Conservation (phyloP, 1,140 invertebrate genomes). For the Drosophila takahashii region DNA sequence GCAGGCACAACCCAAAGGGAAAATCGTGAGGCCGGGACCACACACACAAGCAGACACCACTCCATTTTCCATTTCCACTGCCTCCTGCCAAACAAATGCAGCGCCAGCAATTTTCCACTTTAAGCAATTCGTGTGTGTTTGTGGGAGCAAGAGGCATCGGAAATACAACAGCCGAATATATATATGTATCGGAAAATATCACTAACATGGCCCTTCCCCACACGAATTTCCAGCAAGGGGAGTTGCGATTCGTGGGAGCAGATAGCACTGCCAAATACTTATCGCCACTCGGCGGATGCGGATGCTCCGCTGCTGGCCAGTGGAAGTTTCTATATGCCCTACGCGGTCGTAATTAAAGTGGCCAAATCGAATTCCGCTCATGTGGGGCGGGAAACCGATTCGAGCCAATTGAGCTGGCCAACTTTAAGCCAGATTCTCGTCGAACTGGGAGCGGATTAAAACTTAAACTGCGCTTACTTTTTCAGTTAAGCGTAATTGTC, state of each 20-base stretch:
- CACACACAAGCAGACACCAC: constrained; percentile 38
- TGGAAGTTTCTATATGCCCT: constrained; percentile 48
- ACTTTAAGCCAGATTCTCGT: constrained; percentile 28
- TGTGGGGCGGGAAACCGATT: constrained; percentile 22
- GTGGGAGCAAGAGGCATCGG: constrained; percentile 50
- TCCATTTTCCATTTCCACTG: neutral
- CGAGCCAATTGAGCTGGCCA: constrained; percentile 27
- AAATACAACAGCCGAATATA: constrained; percentile 31
- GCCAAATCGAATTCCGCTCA: constrained; percentile 42
- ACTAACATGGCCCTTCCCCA: constrained; percentile 40
- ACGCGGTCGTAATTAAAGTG: constrained; percentile 56
- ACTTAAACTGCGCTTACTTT: constrained; percentile 12
- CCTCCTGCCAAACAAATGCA: constrained; percentile 56
- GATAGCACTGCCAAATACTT: constrained; percentile 48
- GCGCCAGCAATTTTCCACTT: constrained; percentile 81
- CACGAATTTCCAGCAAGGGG: constrained; percentile 24
- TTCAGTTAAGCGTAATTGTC: neutral
- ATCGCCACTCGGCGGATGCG: constrained; percentile 44
- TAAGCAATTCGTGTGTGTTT: constrained; percentile 76
- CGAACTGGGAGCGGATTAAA: constrained; percentile 35
- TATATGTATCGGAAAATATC: constrained; percentile 36
- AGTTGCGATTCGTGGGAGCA: constrained; percentile 15
- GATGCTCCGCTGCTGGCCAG: constrained; percentile 15
- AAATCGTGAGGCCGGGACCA: constrained; percentile 36
- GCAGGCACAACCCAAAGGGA: constrained; percentile 41